A percentile compares a stretch with the other conserved stretches of the same genome.
Conservation (phyloP, 2,888 invertebrate species). For the Phalangium opilio region DNA sequence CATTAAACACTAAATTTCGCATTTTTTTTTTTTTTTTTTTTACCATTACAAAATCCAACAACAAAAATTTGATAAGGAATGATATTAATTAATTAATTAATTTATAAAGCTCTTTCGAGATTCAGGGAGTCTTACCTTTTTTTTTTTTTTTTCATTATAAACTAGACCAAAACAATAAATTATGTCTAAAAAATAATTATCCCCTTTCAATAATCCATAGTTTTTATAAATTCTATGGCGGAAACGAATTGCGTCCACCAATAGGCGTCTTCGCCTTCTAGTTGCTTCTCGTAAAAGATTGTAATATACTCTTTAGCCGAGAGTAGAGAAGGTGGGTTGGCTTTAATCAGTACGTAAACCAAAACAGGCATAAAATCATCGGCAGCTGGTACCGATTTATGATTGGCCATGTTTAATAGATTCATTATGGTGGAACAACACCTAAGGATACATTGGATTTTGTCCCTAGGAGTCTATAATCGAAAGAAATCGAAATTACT, state of each 20-base stretch:
- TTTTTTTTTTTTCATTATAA: no score
- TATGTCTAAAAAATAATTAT: not conserved
- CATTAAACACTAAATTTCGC: no score
- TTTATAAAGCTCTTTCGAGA: no score
- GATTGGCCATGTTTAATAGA: slow-evolving; percentile 60
- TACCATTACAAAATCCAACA: no score
- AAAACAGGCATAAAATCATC: slow-evolving; percentile 94
- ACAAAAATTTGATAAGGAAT: no score
- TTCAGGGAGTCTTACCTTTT: no score
- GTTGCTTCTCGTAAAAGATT: slow-evolving; percentile 67
- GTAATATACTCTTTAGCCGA: slow-evolving; percentile 93
- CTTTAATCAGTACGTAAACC: slow-evolving; percentile 90
- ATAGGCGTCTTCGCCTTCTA: slow-evolving; percentile 82
- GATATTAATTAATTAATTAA: no score
- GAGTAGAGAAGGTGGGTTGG: slow-evolving; percentile 81
- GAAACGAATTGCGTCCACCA: slow-evolving; percentile 98
- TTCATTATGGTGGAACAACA: slow-evolving; percentile 90
- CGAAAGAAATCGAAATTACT: slow-evolving; percentile 1
- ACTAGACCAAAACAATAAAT: no score
- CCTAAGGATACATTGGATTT: slow-evolving; percentile 62
- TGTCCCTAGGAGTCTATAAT: slow-evolving; percentile 59
- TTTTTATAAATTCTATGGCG: slow-evolving; percentile 94
- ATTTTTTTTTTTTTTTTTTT: no score
- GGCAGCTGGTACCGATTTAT: slow-evolving; percentile 57
- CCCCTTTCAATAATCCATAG: slow-evolving; percentile 58